Base-by-base conservation (phyloP, 2,797 vertebrate genomes). In the Crocodylus rhombifer region DNA sequence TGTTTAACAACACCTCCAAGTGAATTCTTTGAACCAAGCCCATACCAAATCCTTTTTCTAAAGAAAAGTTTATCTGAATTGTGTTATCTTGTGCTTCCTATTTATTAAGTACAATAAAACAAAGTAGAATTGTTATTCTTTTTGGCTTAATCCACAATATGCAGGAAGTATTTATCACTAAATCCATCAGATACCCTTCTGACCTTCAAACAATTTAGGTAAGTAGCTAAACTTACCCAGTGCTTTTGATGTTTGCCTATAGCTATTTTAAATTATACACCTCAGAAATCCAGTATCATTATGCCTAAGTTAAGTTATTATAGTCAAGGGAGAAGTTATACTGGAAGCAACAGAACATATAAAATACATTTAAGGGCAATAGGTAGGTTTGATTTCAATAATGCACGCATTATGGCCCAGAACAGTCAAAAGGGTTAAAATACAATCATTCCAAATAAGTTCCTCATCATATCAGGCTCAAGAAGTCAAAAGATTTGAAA, bases 401-500 rank as follows among this genome's bases (percentile, higher is more conserved):
- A 97, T 90, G 92, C 81, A 57, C 87, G 87, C 51, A 92, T 94
- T 95, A 93, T 91, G 88, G 90, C 83, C 79, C 90, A 82, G 95
- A 95, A 95, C 86, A 95, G 94, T 92, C 75, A 96, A 95, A 97
- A 97, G 97, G 95, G 96, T 97, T 97, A 97, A 98, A 98, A 97
- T 94, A 97, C 83, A 97, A 95, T 96, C 87, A 96, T 95, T 97
- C 91, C 93, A 95, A 94, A 93, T 95, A 97, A 97, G 91, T 95
- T 97, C 97, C 94, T 93, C 87, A 84, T 92, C 96, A 93, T 96
- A 96, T 96, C 93, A 97, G 83, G 97, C 96, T 97, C 95, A 97
- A 96, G 97, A 97, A 98, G 91, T 97, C 94, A 97, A 96, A 97
- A 98, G 97, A 98, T 97, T 97, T 98, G 96, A 98, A 98, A 98